Evolutionary conservation across 64 coral and sea anemone genomes (phyloP).

Genomic region (Dendrophyllia cribrosa): DNA sequence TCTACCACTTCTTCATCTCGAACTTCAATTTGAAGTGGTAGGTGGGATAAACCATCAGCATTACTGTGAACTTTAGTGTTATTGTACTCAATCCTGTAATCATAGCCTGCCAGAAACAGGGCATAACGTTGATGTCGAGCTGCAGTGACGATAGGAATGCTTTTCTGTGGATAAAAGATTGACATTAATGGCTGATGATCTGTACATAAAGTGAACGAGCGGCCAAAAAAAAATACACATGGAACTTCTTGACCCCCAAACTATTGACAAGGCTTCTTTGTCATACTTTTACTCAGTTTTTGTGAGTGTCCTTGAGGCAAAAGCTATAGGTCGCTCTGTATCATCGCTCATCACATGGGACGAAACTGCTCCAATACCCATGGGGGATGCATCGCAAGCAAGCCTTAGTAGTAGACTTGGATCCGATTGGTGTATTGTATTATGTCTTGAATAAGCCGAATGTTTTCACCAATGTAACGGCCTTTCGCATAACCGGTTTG

Average conservation of each 20-base stretch:
- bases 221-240: constrained; percentile 13
- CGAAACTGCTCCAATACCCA: background rate
- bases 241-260: constrained; percentile 51
- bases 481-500: no score
- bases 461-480: no score
- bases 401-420: background rate
- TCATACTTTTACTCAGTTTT: background rate
- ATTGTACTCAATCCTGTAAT: constrained; percentile 23
- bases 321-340: background rate
- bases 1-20: background rate
- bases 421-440: no score
- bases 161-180: constrained; percentile 31
- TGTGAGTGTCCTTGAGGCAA: background rate
- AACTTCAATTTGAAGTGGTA: background rate
- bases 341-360: background rate
- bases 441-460: no score
- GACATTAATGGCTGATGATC: constrained; percentile 49
- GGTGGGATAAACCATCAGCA: background rate
- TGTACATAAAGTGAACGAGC: constrained; percentile 20
- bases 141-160: background rate
- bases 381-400: background rate
- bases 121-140: background rate
- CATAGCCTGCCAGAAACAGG: background rate
- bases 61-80: background rate
- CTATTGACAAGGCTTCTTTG: constrained; percentile 31